These are phyloP conservation scores for Tortrix viridana DNA, from an alignment of 2,888 invertebrate genomes.

Conservation along the genomic window DNA sequence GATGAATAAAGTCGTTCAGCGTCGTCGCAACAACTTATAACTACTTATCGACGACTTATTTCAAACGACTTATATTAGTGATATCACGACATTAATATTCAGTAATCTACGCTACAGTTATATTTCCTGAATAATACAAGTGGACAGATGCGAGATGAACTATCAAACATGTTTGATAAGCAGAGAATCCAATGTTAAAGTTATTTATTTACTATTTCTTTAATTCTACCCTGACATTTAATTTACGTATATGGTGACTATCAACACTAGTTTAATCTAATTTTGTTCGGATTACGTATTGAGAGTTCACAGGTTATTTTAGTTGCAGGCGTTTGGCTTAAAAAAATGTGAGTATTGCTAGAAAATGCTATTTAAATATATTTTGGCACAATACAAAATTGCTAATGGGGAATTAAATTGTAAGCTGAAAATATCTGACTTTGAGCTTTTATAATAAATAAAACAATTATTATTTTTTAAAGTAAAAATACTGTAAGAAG, in stretches of 20 bases:
- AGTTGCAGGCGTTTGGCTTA: constrained; percentile 37
- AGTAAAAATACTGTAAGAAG: constrained; percentile 19
- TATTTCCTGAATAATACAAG: constrained; percentile 60
- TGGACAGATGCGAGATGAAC: constrained; percentile 78
- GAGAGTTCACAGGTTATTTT: constrained; percentile 47
- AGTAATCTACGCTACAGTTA: constrained; percentile 53
- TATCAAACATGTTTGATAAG: constrained; percentile 67
- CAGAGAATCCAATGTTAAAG: constrained; percentile 71
- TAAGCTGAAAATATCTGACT: constrained; percentile 50
- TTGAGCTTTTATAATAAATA: constrained; percentile 17
- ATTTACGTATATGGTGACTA: constrained; percentile 93
- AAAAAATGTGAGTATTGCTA: constrained; percentile 40
- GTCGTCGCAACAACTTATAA: constrained; percentile 46
- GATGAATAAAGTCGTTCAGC: neutral
- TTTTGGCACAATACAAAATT: constrained; percentile 80
- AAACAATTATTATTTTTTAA: constrained; percentile 3
- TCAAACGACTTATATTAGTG: constrained; percentile 56
- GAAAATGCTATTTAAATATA: constrained; percentile 57
- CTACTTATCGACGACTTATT: constrained; percentile 56
- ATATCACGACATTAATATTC: constrained; percentile 67
- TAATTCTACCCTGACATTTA: constrained; percentile 91
- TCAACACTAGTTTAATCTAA: constrained; percentile 76
- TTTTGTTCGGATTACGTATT: constrained; percentile 77
- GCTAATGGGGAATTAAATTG: constrained; percentile 28
- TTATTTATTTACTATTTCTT: constrained; percentile 65